Evolutionary conservation across 2,888 invertebrate genomes (phyloP).

Genomic region (Drosophila melanocephala): DNA sequence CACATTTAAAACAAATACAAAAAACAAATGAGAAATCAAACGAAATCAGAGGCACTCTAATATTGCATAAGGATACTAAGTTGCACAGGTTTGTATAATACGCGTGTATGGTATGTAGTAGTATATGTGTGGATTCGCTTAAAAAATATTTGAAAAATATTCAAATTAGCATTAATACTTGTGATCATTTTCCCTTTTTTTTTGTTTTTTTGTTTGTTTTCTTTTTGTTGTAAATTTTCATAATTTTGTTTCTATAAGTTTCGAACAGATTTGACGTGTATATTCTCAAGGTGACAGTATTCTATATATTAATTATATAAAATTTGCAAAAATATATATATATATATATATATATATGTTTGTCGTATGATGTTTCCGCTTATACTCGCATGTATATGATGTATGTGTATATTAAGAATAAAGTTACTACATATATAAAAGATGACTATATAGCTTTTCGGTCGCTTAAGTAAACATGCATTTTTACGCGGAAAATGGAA

Average conservation of each 20-base stretch:
- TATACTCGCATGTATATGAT: slow-evolving; percentile 33
- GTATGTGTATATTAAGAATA: slow-evolving; percentile 45
- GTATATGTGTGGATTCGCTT: slow-evolving; percentile 32
- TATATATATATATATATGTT: slow-evolving; percentile 63
- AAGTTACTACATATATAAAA: slow-evolving; percentile 60
- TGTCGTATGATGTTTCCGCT: slow-evolving; percentile 27
- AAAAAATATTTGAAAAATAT: slow-evolving; percentile 31
- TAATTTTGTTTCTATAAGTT: slow-evolving; percentile 51
- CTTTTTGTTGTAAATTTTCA: slow-evolving; percentile 59
- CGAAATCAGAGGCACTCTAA: slow-evolving; percentile 84
- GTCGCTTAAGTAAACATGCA: slow-evolving; percentile 53
- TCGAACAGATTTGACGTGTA: slow-evolving; percentile 50
- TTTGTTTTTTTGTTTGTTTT: slow-evolving; percentile 6
- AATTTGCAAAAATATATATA: slow-evolving; percentile 76
- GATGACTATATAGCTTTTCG: slow-evolving; percentile 74
- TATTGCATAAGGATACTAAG: slow-evolving; percentile 83
- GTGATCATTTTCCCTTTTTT: slow-evolving; percentile 16
- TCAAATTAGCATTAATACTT: slow-evolving; percentile 58
- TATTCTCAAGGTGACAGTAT: slow-evolving; percentile 55
- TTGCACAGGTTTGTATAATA: slow-evolving; percentile 73
- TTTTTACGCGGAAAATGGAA: slow-evolving; percentile 59
- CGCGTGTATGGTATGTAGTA: slow-evolving; percentile 23
- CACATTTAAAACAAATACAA: slow-evolving; percentile 32
- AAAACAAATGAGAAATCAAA: slow-evolving; percentile 51
- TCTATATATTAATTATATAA: slow-evolving; percentile 70